A percentile compares a stretch with the other conserved stretches of the same genome.
Evolutionary conservation across 2,113 vertebrate genomes (phyloP).

Genomic region (Pavo muticus): DNA sequence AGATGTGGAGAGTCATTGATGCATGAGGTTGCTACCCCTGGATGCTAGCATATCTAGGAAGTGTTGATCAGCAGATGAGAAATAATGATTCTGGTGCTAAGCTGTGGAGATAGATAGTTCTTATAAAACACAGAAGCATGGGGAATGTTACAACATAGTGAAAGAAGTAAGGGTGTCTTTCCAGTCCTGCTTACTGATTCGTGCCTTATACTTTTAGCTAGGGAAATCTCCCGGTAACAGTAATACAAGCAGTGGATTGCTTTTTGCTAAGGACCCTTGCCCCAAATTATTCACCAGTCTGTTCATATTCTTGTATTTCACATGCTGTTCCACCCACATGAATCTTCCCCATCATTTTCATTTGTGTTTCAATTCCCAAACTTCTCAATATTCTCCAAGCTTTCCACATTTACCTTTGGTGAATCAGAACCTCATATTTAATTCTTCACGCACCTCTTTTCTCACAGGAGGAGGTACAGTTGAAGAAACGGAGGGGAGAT

Average conservation of each 20-base stretch:
- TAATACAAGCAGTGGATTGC: background rate
- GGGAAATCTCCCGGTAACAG: background rate
- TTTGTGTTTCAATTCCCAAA: background rate
- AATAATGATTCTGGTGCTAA: background rate
- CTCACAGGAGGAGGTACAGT: background rate
- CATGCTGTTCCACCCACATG: background rate
- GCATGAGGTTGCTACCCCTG: background rate
- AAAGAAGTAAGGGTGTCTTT: background rate
- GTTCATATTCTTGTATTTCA: background rate
- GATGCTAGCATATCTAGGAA: background rate
- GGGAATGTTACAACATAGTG: background rate
- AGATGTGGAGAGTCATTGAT: background rate
- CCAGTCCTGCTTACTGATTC: background rate
- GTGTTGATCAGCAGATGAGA: background rate
- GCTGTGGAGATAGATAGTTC: background rate
- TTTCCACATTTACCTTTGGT: background rate
- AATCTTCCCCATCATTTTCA: background rate
- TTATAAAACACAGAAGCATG: background rate
- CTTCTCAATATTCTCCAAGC: background rate
- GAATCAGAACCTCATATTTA: background rate
- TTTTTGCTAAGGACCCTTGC: background rate
- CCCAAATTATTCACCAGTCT: background rate
- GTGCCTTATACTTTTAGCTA: background rate
- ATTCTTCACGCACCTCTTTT: background rate
- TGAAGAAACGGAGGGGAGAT: background rate